Conservation (phyloP, 2,888 invertebrate genomes). For the Eretmocerus hayati region DNA sequence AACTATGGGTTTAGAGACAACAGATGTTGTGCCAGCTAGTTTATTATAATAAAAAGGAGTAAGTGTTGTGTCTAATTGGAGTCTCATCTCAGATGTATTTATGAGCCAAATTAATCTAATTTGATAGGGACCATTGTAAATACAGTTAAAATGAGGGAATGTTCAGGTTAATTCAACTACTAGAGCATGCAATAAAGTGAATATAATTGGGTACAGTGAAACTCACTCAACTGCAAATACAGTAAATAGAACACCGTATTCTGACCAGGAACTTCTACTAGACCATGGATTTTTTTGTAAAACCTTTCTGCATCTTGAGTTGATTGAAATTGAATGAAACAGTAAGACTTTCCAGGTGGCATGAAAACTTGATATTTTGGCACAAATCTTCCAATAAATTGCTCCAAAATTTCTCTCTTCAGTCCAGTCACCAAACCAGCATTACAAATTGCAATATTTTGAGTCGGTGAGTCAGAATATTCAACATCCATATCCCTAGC, state of each 20-base stretch:
- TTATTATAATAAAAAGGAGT: too few species aligned
- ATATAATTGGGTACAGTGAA: slow-evolving; percentile 4
- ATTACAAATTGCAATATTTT: slow-evolving; percentile 70
- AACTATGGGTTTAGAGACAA: too few species aligned
- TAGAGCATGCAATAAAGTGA: too few species aligned
- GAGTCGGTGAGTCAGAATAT: slow-evolving; percentile 35
- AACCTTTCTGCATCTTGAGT: slow-evolving; percentile 52
- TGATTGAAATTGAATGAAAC: slow-evolving; percentile 61
- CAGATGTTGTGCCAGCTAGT: too few species aligned
- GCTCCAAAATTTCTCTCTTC: slow-evolving; percentile 56
- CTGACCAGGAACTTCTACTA: slow-evolving; percentile 51
- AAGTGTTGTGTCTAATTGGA: too few species aligned
- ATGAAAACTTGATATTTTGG: slow-evolving; percentile 58
- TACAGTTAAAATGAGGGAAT: background rate
- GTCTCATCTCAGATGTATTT: too few species aligned
- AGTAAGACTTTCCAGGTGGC: slow-evolving; percentile 73
- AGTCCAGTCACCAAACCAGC: slow-evolving; percentile 79
- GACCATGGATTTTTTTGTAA: slow-evolving; percentile 56
- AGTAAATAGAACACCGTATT: slow-evolving; percentile 60
- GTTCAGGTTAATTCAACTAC: slow-evolving; percentile 23
- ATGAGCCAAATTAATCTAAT: too few species aligned
- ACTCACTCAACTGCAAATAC: slow-evolving; percentile 56
- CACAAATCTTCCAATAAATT: slow-evolving; percentile 52
- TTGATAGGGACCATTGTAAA: background rate
- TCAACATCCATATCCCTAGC: slow-evolving; percentile 39